Base-by-base conservation (phyloP, 2,113 vertebrate genomes). In the Varanus salvator region DNA sequence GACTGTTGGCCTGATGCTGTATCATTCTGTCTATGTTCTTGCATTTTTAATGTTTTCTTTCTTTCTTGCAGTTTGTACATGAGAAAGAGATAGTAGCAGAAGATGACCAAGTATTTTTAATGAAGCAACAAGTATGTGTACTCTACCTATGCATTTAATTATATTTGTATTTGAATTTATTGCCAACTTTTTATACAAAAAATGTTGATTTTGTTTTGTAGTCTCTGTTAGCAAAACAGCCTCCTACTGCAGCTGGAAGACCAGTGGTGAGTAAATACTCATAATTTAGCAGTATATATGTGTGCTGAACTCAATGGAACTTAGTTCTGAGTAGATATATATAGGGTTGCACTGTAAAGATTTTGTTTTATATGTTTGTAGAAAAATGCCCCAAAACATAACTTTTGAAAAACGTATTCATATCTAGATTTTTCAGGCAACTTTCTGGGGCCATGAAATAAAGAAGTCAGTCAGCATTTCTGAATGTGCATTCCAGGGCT, bases 21-120 rank as follows among this genome's bases (percentile, higher is more conserved):
- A 44, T 2, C 38, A 44, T 44, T 44, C 38, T 44, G 38, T 44
- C 38, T 44, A 44, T 44, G 54, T 57, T 57, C 7, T 57, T 57
- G 54, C 14, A 9, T 57, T 54, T 86, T 29, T 68, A 86, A 34
- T 75, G 12, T 92, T 92, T 86, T 71, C 48, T 93, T 90, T 94
- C 89, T n/a, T 85, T 92, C 72, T 97, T 97, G 77, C 96, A 99
- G 99, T 98, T 99, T 97, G 99, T 99, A 80, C 99, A 99, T 34
- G 99, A 99, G 95, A 99, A 99, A 95, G 99, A 99, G 96, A 98
- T 99, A 75, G 97, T 99, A 94, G 98, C 99, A 87, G 99, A 99
- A 97, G 99, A 99, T 92, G 99, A 99, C 94, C 99, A 99, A 95
- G 98, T 99, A 82, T 99, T 99, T 97, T 98, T 99, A 91, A 98